Conservation (phyloP, 2,888 invertebrate species). For the Graphium colonna region DNA sequence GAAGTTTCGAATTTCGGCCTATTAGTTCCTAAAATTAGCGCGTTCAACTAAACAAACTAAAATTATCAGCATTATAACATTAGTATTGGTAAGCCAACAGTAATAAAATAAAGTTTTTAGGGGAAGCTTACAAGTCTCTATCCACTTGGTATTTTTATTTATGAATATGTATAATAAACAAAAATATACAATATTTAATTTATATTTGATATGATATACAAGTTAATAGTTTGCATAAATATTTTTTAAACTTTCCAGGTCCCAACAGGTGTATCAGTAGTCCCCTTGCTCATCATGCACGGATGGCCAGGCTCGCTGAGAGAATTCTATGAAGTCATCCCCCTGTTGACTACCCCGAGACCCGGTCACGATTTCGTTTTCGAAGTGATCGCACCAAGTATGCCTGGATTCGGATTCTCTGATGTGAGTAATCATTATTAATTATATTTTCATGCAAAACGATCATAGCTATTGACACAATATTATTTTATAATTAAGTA, state of each 20-base stretch:
- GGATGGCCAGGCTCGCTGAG: constrained; percentile 88
- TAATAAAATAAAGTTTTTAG: too few relatives aligned
- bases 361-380: constrained; percentile 66
- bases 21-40: too few relatives aligned
- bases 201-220: too few relatives aligned
- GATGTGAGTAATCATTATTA: constrained; percentile 30
- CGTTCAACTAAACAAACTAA: too few relatives aligned
- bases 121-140: too few relatives aligned
- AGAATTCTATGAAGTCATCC: constrained; percentile 84
- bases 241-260: constrained; percentile 23
- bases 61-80: too few relatives aligned
- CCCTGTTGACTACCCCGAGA: constrained; percentile 69
- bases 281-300: constrained; percentile 83
- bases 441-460: background rate
- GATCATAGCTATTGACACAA: background rate
- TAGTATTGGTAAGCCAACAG: too few relatives aligned
- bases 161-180: too few relatives aligned
- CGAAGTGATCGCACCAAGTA: constrained; percentile 38
- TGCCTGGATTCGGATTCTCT: constrained; percentile 43
- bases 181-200: too few relatives aligned
- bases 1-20: too few relatives aligned
- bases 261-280: constrained; percentile 42
- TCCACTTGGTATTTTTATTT: too few relatives aligned
- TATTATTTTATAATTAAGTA: too few relatives aligned
- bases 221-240: background rate